phyloP scores from a whole-genome alignment of 2,888 invertebrate species.

The Mesodorylaimus sp. region DNA sequence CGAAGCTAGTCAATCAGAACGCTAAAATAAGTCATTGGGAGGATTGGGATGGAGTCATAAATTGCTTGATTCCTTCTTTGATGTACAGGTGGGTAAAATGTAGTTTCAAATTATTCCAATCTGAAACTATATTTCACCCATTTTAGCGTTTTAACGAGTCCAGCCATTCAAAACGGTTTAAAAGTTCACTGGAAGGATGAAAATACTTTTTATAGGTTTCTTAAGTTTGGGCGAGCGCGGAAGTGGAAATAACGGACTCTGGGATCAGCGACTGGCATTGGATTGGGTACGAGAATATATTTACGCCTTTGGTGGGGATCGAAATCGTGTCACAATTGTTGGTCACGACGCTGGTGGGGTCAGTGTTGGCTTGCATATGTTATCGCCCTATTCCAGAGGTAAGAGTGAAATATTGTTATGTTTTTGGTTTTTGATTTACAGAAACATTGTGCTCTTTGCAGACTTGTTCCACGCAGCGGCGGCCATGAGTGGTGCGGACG shows the following conservation, averaged over 20 bases:
- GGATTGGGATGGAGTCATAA: too few species aligned
- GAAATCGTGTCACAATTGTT: constrained; percentile 53
- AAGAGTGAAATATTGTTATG: not conserved
- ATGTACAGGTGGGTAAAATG: too few species aligned
- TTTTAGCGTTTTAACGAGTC: not conserved
- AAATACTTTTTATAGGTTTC: constrained; percentile 37
- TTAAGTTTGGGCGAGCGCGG: constrained; percentile 38
- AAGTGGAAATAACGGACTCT: constrained; percentile 38
- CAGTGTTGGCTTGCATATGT: constrained; percentile 35
- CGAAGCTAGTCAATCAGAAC: too few species aligned
- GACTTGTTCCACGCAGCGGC: constrained; percentile 24
- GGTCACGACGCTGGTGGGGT: constrained; percentile 53
- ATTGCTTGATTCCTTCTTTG: too few species aligned
- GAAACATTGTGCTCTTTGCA: constrained; percentile 10
- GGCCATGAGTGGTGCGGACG: constrained; percentile 27
- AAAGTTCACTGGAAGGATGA: too few species aligned
- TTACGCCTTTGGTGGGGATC: constrained; percentile 58
- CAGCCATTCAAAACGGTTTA: too few species aligned
- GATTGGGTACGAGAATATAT: constrained; percentile 49
- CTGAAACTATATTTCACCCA: not conserved
- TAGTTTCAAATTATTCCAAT: too few species aligned
- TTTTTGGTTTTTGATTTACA: not conserved
- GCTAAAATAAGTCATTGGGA: too few species aligned
- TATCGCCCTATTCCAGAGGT: constrained; percentile 30
- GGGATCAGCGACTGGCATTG: constrained; percentile 36